Conservation (phyloP, 2,888 invertebrate genomes). For the Drosophila incognita region DNA sequence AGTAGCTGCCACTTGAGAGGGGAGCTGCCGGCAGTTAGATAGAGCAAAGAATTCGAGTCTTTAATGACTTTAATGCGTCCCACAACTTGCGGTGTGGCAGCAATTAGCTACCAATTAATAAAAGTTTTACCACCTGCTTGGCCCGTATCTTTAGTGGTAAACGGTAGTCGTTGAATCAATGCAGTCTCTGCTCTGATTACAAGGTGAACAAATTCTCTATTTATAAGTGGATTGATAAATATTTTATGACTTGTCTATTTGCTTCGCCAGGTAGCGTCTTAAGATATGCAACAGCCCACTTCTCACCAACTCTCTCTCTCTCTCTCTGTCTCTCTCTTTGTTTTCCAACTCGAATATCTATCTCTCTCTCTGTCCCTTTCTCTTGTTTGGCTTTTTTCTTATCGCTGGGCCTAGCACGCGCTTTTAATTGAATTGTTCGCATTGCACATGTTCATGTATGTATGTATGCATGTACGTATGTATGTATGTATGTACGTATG, state of each 20-base stretch:
- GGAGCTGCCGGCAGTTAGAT: slow-evolving; percentile 33
- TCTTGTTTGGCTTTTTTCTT: slow-evolving; percentile 13
- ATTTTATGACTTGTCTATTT: slow-evolving; percentile 24
- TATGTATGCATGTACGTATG: accelerated
- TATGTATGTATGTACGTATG: background rate
- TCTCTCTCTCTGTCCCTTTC: background rate
- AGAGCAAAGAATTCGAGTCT: slow-evolving; percentile 22
- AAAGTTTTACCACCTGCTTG: slow-evolving; percentile 43
- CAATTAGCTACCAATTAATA: slow-evolving; percentile 71
- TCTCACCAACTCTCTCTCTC: background rate
- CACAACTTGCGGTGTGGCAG: slow-evolving; percentile 11
- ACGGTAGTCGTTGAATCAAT: slow-evolving; percentile 33
- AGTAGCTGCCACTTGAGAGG: slow-evolving; percentile 33
- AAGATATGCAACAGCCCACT: slow-evolving; percentile 32
- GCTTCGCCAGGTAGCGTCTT: slow-evolving; percentile 28
- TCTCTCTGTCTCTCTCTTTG: background rate
- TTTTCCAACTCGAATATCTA: background rate
- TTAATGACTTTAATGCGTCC: background rate
- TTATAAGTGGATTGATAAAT: slow-evolving; percentile 43
- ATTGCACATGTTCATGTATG: slow-evolving; percentile 35
- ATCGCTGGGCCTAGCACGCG: slow-evolving; percentile 36
- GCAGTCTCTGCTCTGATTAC: slow-evolving; percentile 32
- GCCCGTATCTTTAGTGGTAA: slow-evolving; percentile 38
- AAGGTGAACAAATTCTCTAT: slow-evolving; percentile 30
- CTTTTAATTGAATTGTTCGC: slow-evolving; percentile 59